Evolutionary conservation across 2,797 vertebrate genomes (phyloP).

Genomic region (Hephaestus fuliginosus): DNA sequence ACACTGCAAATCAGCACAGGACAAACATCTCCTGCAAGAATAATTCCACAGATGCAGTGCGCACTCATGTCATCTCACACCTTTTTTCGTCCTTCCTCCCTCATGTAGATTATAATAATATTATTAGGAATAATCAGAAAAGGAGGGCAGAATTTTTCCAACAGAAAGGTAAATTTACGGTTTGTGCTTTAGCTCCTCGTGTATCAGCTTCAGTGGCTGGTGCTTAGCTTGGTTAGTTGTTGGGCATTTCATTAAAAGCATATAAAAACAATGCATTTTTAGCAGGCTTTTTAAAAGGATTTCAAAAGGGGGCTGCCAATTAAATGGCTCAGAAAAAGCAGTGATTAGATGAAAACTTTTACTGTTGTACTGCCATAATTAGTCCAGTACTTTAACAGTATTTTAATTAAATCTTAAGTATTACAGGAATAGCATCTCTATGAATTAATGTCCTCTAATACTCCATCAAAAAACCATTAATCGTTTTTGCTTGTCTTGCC

Average conservation of each 20-base stretch:
- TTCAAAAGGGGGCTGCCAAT: not conserved
- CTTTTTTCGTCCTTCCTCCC: conserved; percentile 80
- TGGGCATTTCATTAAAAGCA: not conserved
- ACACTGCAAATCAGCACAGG: not conserved
- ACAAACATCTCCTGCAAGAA: not conserved
- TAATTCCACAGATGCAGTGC: not conserved
- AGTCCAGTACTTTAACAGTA: not conserved
- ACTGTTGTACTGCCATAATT: not conserved
- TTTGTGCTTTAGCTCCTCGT: not conserved
- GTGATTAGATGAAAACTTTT: not conserved
- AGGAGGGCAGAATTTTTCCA: conserved; percentile 96
- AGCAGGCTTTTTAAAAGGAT: not conserved
- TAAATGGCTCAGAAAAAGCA: not conserved
- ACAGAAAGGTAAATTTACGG: conserved; percentile 88
- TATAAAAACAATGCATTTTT: not conserved
- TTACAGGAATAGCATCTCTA: not conserved
- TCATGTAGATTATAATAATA: conserved; percentile 88
- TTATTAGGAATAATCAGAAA: conserved; percentile 93
- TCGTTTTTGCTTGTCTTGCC: not conserved
- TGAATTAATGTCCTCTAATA: not conserved
- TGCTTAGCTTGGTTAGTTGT: conserved; percentile 51
- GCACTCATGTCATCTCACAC: conserved; percentile 20
- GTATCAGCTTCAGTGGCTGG: conserved; percentile 54
- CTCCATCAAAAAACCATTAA: not conserved
- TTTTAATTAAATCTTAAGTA: conserved; percentile 6